phyloP scores from a whole-genome alignment of 2,113 vertebrate species.

The Chlorodrepanis virens region DNA sequence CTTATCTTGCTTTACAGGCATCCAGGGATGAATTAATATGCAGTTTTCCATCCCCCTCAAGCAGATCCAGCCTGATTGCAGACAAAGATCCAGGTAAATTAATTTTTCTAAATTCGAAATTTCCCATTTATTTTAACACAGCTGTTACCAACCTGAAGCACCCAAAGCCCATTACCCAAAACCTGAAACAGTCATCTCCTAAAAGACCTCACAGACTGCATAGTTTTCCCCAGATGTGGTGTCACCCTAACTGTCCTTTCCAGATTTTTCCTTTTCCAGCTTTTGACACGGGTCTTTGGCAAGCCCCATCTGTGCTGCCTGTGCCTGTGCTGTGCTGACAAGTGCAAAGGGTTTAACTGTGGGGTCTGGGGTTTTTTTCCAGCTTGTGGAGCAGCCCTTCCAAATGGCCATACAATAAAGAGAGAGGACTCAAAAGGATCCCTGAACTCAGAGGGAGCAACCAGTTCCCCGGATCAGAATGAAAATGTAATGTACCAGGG shows the following conservation, averaged over 20 bases:
- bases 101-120: background rate
- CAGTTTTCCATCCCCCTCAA: constrained; percentile 73
- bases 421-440: constrained; percentile 90
- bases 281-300: background rate
- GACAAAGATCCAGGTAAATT: constrained; percentile 85
- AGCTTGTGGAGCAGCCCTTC: constrained; percentile 72
- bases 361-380: background rate
- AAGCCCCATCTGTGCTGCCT: background rate
- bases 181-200: background rate
- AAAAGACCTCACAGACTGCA: background rate
- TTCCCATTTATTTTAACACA: background rate
- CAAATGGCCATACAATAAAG: constrained; percentile 83
- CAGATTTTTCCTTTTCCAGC: background rate
- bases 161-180: background rate
- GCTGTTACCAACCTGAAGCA: background rate
- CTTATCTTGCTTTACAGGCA: constrained; percentile 72
- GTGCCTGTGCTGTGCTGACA: accelerated
- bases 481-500: constrained; percentile 70
- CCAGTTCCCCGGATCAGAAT: constrained; percentile 64
- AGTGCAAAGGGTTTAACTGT: background rate
- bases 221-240: background rate
- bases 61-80: constrained; percentile 78
- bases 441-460: constrained; percentile 75
- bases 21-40: constrained; percentile 87
- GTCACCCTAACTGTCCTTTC: background rate